Base-by-base conservation (phyloP, 2,113 vertebrate species). In the Donacobius atricapilla region DNA sequence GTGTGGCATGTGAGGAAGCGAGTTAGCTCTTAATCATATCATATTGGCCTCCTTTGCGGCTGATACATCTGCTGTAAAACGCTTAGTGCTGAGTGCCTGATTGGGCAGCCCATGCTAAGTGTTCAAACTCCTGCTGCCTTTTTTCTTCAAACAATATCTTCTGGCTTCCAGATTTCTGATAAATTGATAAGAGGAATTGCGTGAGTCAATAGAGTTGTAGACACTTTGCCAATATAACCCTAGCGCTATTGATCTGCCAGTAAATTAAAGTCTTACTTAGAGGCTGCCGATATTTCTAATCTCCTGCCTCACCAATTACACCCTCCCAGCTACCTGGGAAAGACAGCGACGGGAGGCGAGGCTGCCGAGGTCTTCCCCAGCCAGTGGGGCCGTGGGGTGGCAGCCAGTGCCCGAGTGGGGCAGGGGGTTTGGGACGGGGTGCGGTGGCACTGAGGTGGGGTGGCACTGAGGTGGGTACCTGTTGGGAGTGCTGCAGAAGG, bases 181-280 rank as follows among this genome's bases (percentile, higher is more conserved):
- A 99, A 99, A 99, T 99, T 99, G 99, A 99, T 99, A 99, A 99
- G 98, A 98, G 98, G 98, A 99, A 99, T 99, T 99, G 98, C 98
- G 98, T 98, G 98, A 99, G 99, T 99, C 99, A 99, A 99, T 99
- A 99, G 99, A 99, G 99, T 99, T 99, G 99, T 99, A 99, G 99
- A 99, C 99, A 99, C 98, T 99, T 99, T 99, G 99, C 99, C 99
- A 99, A 99, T 99, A 99, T 99, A 99, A 99, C 99, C 98, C 98
- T 96, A 95, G 98, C 97, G 98, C 98, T 99, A 99, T 99, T 99
- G 99, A 99, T 99, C 98, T 98, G 98, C 98, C 99, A 99, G 99
- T 99, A 99, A 99, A 99, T 99, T 99, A 99, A 99, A 99, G 99
- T 99, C 99, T 99, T 99, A 99, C 99, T 99, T 99, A 99, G 99